Conservation (phyloP, 2,888 invertebrate genomes). For the Stenodema calcarata region DNA sequence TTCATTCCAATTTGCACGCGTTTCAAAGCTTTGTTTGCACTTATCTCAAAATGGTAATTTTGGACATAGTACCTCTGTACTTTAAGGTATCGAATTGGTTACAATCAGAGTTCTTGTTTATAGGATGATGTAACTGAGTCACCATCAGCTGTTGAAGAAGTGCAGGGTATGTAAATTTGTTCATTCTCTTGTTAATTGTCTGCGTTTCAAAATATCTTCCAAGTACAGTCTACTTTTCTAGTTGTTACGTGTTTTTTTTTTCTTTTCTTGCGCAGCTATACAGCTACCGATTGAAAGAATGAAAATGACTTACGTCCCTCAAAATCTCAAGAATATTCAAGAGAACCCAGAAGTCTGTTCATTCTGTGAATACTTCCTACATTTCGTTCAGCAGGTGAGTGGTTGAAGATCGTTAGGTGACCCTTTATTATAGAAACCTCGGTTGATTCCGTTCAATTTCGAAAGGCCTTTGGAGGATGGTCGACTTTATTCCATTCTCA, state of each 20-base stretch:
- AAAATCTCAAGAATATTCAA: background rate
- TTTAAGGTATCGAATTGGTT: too few relatives aligned
- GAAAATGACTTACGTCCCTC: conserved; percentile 45
- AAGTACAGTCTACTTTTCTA: too few relatives aligned
- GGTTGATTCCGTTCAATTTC: too few relatives aligned
- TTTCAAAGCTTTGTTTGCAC: too few relatives aligned
- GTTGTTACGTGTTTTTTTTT: background rate
- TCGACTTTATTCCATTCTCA: too few relatives aligned
- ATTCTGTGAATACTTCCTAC: conserved; percentile 83
- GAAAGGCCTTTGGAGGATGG: too few relatives aligned
- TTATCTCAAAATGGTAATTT: too few relatives aligned
- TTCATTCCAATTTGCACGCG: too few relatives aligned
- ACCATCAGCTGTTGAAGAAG: background rate
- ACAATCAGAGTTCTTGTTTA: too few relatives aligned
- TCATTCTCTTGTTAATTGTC: background rate
- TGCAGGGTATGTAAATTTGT: background rate
- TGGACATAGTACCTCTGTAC: too few relatives aligned
- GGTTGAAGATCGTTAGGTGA: background rate
- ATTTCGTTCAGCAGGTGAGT: conserved; percentile 73
- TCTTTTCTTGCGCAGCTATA: background rate
- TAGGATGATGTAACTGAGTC: background rate
- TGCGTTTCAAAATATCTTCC: too few relatives aligned
- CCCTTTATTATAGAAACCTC: too few relatives aligned
- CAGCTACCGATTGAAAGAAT: conserved; percentile 47
- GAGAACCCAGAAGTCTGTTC: conserved; percentile 69